phyloP scores from a whole-genome alignment of 2,888 invertebrate genomes.

The Ommatoiulus sabulosus region DNA sequence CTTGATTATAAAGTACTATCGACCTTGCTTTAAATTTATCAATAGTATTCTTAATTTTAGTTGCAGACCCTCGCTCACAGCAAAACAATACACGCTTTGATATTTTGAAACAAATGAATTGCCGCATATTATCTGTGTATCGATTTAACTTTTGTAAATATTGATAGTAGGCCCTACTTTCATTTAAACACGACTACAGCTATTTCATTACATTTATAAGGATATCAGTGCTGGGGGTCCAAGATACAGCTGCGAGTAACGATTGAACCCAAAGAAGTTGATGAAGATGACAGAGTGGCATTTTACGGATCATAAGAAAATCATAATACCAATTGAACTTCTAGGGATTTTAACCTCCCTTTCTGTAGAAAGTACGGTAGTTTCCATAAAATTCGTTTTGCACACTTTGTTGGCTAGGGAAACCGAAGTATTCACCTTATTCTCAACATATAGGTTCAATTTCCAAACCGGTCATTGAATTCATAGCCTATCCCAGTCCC shows the following conservation, averaged over 20 bases:
- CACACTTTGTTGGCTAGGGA: background rate
- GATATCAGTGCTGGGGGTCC: background rate
- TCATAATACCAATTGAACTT: constrained; percentile 20
- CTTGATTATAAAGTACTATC: background rate
- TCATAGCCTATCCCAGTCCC: background rate
- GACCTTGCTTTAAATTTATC: background rate
- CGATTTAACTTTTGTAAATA: background rate
- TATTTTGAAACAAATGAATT: background rate
- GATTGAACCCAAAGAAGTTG: background rate
- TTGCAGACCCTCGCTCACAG: background rate
- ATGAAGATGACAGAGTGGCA: background rate
- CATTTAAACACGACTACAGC: background rate
- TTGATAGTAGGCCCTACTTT: background rate
- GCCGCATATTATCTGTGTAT: background rate
- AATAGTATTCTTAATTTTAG: too few species aligned
- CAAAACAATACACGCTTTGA: background rate
- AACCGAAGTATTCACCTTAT: background rate
- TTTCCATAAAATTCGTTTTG: background rate
- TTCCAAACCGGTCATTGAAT: background rate
- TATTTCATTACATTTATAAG: background rate
- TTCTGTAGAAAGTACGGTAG: background rate
- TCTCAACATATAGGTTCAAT: background rate
- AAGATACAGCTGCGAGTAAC: background rate
- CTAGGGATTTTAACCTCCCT: background rate
- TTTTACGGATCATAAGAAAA: background rate